Percentiles rank a stretch among this genome's conserved stretches.
Evolutionary conservation across 1,140 invertebrate species (phyloP).

Genomic region (Drosophila fuyamai): DNA sequence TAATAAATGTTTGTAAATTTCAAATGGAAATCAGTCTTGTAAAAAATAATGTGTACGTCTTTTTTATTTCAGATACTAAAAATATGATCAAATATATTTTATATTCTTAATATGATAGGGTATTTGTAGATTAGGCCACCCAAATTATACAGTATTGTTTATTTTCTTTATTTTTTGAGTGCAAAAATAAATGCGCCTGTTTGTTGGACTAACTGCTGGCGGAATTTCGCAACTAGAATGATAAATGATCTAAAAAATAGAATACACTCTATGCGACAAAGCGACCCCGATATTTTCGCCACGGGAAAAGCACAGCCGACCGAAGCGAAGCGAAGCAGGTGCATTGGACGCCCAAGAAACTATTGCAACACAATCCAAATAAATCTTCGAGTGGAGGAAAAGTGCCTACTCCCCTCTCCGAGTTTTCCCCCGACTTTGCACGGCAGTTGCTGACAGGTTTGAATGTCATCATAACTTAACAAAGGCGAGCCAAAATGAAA

Average conservation of each 20-base stretch:
- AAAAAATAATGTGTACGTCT: too few relatives aligned
- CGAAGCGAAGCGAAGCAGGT: conserved; percentile 49
- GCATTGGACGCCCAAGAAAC: conserved; percentile 43
- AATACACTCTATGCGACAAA: conserved; percentile 33
- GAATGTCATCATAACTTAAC: conserved; percentile 77
- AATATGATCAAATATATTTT: too few relatives aligned
- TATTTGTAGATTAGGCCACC: neutral
- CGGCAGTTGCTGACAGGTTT: conserved; percentile 61
- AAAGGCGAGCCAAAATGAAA: conserved; percentile 54
- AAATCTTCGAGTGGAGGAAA: conserved; percentile 62
- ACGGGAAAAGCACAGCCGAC: conserved; percentile 11
- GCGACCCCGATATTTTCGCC: conserved; percentile 56
- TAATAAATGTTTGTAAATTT: too few relatives aligned
- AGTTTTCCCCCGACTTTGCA: conserved; percentile 20
- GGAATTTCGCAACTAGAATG: conserved; percentile 68
- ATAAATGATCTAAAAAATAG: conserved; percentile 56
- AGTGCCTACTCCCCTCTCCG: conserved; percentile 5
- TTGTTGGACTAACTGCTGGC: conserved; percentile 7
- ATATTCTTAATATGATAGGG: neutral
- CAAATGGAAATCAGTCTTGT: too few relatives aligned
- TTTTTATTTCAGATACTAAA: too few relatives aligned
- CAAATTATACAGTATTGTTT: neutral
- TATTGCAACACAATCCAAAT: conserved; percentile 71
- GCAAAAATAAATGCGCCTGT: conserved; percentile 14
- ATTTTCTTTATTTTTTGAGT: conserved; percentile 17